Conservation (phyloP, 2,888 invertebrate species). For the Eretmocerus hayati region DNA sequence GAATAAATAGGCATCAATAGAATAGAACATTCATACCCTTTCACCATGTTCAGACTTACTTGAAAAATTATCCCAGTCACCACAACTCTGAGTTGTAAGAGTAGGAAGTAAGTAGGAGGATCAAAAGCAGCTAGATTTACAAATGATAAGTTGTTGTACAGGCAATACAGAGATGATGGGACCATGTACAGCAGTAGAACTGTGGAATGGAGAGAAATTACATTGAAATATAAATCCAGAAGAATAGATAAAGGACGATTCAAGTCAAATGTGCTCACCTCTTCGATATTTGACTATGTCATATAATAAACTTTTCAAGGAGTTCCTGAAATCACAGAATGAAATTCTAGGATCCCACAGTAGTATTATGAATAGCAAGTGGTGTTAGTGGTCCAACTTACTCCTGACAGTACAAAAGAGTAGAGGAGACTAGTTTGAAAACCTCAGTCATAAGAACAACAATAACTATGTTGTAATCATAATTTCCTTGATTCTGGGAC, state of each 20-base stretch:
- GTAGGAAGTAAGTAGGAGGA: conserved; percentile 87
- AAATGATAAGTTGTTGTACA: conserved; percentile 92
- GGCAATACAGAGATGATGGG: conserved; percentile 83
- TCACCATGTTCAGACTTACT: conserved; percentile 49
- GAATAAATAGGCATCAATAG: conserved; percentile 10
- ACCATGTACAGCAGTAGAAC: conserved; percentile 80
- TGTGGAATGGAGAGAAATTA: conserved; percentile 41
- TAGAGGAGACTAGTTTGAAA: conserved; percentile 71
- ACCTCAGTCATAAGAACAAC: conserved; percentile 85
- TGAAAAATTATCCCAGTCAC: conserved; percentile 88
- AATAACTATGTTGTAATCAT: conserved; percentile 80
- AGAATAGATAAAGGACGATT: neutral
- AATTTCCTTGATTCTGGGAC: conserved; percentile 76
- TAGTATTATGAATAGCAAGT: neutral
- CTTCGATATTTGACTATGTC: conserved; percentile 35
- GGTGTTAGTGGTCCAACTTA: no score
- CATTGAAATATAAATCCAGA: neutral
- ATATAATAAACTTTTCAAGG: conserved; percentile 13
- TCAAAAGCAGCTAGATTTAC: conserved; percentile 85
- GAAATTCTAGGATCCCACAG: neutral
- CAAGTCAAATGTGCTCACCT: conserved; percentile 28
- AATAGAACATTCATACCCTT: conserved; percentile 9
- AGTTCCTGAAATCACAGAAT: conserved; percentile 12
- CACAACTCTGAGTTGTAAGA: conserved; percentile 86
- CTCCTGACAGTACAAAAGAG: conserved; percentile 64